Evolutionary conservation across 1,140 invertebrate species (phyloP), one percentile per base, ranked within the genome.

Genomic region (Archegozetes longisetosus): DNA sequence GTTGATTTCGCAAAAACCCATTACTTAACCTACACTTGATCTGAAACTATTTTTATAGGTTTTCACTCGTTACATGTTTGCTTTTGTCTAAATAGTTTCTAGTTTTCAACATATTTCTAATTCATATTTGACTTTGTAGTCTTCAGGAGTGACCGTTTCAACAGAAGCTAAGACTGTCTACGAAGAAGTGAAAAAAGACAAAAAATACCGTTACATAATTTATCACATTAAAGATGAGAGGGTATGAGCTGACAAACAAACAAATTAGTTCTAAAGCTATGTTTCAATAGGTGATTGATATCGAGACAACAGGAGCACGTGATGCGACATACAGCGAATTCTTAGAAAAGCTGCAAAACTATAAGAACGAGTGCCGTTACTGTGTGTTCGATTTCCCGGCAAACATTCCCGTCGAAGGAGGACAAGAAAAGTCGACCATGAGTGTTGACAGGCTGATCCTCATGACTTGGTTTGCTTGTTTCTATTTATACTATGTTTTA

Each of bases 181-280:
- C 75, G 88, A 93, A 74, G 88, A 92, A 78, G 92, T 94, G 65
- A 94, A 94, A 77, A 92, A 93, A 78, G 88, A 92, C 74, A 93
- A 93, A 77, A 92, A 92, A 70, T 87, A 92, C 77, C 85, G 90
- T 70, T 94, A 92, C 77, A 88, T 92, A 55, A 88, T 94, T 70
- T 94, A 92, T 75, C 88, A 84, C 75, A 93, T 93, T 73, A 85
- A 87, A 68, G 88, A 93, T 74, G 88, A 92, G 72, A 89, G 87
- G 85, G 86, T 73, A 78, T 49, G n/a, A 57, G 29, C 27, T 13
- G 4, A 25, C 26, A 17, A 23, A 53, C 22, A 13, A 17, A 27
- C 24, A 9, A 12, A 9, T 27, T 53, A 3, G n/a, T 29, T 50
- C 17, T 47, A 6, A 2, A 9, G 9, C 6, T 55, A 6, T 29